A percentile compares a stretch with the other conserved stretches of the same genome.
Conservation (phyloP, 2,797 vertebrate genomes). For the Chaetophractus vellerosus region DNA sequence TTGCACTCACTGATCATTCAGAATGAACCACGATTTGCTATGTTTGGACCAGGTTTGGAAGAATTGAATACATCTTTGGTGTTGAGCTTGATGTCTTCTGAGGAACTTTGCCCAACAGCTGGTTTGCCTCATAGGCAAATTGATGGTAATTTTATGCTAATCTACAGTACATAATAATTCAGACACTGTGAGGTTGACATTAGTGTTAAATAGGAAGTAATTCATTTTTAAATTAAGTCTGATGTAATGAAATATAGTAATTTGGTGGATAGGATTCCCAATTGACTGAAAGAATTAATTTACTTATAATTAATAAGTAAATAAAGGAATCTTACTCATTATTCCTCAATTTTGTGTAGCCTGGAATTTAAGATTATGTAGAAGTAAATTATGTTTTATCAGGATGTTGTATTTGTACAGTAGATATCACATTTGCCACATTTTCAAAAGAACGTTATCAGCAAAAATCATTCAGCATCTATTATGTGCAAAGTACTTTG, state of each 20-base stretch:
- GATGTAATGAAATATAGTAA: conserved; percentile 55
- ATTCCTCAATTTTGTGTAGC: conserved; percentile 50
- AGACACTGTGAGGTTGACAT: conserved; percentile 36
- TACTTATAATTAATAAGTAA: conserved; percentile 18
- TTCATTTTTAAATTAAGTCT: conserved; percentile 44
- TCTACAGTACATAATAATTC: conserved; percentile 42
- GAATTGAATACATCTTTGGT: conserved; percentile 95
- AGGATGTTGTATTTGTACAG: not conserved
- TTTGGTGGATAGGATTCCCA: conserved; percentile 15
- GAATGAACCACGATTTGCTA: conserved; percentile 95
- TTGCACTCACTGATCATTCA: conserved; percentile 93
- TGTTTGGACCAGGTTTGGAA: conserved; percentile 98
- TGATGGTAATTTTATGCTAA: conserved; percentile 91
- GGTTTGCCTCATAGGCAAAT: conserved; percentile 94
- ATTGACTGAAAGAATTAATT: conserved; percentile 19
- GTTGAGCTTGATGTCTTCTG: conserved; percentile 93
- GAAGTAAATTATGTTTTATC: conserved; percentile 57
- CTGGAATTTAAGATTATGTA: conserved; percentile 38
- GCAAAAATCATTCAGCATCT: conserved; percentile 34
- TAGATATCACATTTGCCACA: not conserved
- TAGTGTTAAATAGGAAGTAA: conserved; percentile 46
- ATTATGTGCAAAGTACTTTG: conserved; percentile 2
- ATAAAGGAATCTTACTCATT: conserved; percentile 31
- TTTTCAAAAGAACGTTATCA: conserved; percentile 52
- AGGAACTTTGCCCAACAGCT: conserved; percentile 93